Base-by-base conservation (phyloP, 2,113 vertebrate genomes). In the Antechinus stuartii region DNA sequence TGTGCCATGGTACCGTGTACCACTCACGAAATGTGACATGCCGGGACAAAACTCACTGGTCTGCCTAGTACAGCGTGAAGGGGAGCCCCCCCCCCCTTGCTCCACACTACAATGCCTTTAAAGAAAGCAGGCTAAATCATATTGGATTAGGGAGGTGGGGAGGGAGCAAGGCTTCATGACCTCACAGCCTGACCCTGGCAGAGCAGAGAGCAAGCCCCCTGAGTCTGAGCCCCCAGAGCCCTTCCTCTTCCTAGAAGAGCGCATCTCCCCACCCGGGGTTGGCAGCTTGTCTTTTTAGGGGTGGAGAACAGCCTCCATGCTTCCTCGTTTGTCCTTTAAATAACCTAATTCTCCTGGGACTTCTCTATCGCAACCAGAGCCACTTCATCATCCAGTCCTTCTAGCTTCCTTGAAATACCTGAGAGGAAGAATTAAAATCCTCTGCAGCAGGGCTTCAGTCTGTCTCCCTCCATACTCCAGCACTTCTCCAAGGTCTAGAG, bases 401-500 rank as follows among this genome's bases (percentile, higher is more conserved):
- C 91, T 91, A 94, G 54, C 57, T 92, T 50, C n/a, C 91, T 95
- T 53, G 90, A 52, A 90, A 53, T 53, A 93, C 9, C 53, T 95
- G 46, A 92, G 53, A 23, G 47, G 57, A n/a, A 55, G 10, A 7
- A 22, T 49, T 1, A 14, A 91, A 91, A 26, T 56, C 46, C 30
- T 35, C 52, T 95, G 95, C 89, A 42, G 25, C 49, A 42, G n/a
- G 93, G 35, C 42, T 61, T 0, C 94, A 92, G 0, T 0, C 5
- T 92, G 54, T 4, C 10, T 16, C 30, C 52, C 0, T 8, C 94
- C 95, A 49, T 53, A 26, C 12, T 91, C 92, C 25, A 93, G 1
- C 9, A 30, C 52, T 16, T 9, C 0, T 0, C 4, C 46, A 0
- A 0, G 6, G 23, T 54, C 53, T 68, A 91, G 35, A 76, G n/a